Evolutionary conservation across 2,797 vertebrate species (phyloP), one percentile per base, ranked within the genome.

Genomic region (Notolabrus celidotus): DNA sequence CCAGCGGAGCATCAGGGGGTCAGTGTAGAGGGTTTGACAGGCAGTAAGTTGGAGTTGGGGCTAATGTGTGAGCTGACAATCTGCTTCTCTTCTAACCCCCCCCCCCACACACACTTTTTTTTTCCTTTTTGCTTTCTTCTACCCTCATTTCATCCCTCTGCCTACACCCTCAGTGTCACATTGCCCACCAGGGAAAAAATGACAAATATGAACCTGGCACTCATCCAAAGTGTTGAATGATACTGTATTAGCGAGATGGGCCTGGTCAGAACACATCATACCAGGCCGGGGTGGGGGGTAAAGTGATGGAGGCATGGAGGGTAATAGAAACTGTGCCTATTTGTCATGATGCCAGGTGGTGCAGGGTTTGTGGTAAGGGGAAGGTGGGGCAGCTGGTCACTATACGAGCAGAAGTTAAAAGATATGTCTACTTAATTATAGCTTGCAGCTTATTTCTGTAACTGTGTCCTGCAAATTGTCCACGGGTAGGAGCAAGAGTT

Each of bases 141-240:
- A 42, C 10, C 36, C 42, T 20, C 42, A 51, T 59, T 38, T 17
- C 42, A 50, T 31, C 16, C n/a, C 41, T 8, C 14, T 14, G 19
- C 55, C 39, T 58, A 0, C 34, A 3, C 15, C 34, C 53, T 16
- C 31, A 47, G 43, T 58, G 43, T 80, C 74, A 59, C 36, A 2
- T 33, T 62, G 62, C 64, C 72, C 74, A 64, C 67, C 10, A 10
- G 49, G 58, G 65, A 54, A 71, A 77, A 89, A 90, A 91, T 80
- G 73, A 85, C 82, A 85, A 86, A 76, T 74, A 63, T 79, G 75
- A 78, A 63, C 47, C 64, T 71, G 49, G 46, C 66, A 41, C 43
- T 25, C 8, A 0, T 66, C 41, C 65, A 15, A 19, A 60, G 36
- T 25, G 56, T 59, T 67, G 60, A 68, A 57, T 73, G 65, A 47